Evolutionary conservation across 2,113 vertebrate genomes (phyloP).

Genomic region (Uropsilus gracilis): DNA sequence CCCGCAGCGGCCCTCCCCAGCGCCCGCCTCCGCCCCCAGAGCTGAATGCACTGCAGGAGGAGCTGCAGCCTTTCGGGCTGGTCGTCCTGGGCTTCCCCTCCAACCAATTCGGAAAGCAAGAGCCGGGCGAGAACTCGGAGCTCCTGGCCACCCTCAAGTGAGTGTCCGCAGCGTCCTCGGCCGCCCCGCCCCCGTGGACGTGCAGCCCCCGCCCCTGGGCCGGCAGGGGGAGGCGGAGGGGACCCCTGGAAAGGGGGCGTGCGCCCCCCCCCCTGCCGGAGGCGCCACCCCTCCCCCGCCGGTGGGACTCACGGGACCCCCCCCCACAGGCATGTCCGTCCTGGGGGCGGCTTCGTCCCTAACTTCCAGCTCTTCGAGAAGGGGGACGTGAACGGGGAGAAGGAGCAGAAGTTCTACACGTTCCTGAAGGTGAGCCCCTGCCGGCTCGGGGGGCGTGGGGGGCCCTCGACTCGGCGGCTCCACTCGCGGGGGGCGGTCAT

Average conservation of each 20-base stretch:
- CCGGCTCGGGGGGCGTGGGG: background rate
- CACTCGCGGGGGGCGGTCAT: too few relatives aligned
- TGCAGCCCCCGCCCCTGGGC: too few relatives aligned
- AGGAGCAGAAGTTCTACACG: constrained; percentile 93
- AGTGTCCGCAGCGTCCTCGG: too few relatives aligned
- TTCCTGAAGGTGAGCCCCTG: constrained; percentile 93
- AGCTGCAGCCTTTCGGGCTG: constrained; percentile 86
- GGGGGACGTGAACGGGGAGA: constrained; percentile 92
- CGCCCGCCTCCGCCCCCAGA: constrained; percentile 82
- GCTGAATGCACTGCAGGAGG: constrained; percentile 98
- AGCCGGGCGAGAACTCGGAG: constrained; percentile 91
- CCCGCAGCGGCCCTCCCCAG: background rate
- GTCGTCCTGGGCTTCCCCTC: constrained; percentile 93
- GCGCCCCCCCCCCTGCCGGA: too few relatives aligned
- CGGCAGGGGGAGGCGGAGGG: background rate
- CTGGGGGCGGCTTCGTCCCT: constrained; percentile 93
- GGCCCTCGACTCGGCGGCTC: too few relatives aligned
- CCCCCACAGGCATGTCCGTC: constrained; percentile 90
- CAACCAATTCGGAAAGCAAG: constrained; percentile 97
- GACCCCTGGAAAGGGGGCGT: background rate
- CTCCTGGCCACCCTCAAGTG: constrained; percentile 92
- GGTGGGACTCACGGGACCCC: background rate
- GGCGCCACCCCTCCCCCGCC: background rate
- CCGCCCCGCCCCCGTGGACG: too few relatives aligned
- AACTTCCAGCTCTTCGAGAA: constrained; percentile 97